Percentiles rank a stretch among this genome's conserved stretches.
Evolutionary conservation across 64 coral and sea anemone species (phyloP).

Genomic region (Dendrophyllia cribrosa): DNA sequence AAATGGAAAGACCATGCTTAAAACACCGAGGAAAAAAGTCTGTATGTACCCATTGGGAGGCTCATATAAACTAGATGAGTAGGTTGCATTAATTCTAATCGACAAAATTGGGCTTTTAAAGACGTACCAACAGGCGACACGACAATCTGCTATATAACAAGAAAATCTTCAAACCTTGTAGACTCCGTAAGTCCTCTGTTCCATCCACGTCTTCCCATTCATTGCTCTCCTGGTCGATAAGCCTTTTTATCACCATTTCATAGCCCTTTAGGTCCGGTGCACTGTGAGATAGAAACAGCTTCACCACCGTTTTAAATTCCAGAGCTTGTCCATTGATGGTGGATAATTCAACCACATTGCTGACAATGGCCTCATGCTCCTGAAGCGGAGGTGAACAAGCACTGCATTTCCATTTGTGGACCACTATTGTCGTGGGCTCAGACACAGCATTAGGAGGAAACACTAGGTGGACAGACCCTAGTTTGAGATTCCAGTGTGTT

Average conservation of each 20-base stretch:
- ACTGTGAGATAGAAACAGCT: conserved; percentile 27
- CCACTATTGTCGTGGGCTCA: background rate
- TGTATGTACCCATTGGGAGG: too few relatives aligned
- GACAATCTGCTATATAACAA: too few relatives aligned
- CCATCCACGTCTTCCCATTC: conserved; percentile 28
- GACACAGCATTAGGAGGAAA: background rate
- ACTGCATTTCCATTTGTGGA: background rate
- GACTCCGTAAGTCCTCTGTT: background rate
- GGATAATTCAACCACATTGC: conserved; percentile 19
- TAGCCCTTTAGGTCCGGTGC: background rate
- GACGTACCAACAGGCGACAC: too few relatives aligned
- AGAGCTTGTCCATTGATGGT: background rate
- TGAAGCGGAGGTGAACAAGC: background rate
- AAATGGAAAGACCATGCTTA: too few relatives aligned
- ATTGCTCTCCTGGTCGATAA: background rate
- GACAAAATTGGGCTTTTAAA: too few relatives aligned
- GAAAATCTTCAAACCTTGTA: background rate
- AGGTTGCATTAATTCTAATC: too few relatives aligned
- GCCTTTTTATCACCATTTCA: conserved; percentile 27
- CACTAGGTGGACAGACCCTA: background rate
- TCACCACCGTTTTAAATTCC: background rate
- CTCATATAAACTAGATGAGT: too few relatives aligned
- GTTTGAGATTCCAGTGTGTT: background rate
- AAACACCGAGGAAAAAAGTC: too few relatives aligned
- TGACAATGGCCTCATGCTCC: background rate